These are phyloP conservation scores for Scaptomyza cyrtandrae DNA, from an alignment of 2,888 invertebrate genomes.

Conservation along the genomic window DNA sequence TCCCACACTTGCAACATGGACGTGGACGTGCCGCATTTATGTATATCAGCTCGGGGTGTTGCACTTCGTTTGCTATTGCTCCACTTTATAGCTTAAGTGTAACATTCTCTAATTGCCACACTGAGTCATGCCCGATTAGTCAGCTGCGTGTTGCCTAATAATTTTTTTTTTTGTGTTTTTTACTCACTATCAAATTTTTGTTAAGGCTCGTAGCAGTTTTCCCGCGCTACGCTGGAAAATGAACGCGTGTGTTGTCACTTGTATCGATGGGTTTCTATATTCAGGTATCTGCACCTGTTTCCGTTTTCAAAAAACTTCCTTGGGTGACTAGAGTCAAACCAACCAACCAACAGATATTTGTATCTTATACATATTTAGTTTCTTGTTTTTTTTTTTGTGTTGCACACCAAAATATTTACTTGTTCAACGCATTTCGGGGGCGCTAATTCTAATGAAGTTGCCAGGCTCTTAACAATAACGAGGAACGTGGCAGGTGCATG, in stretches of 20 bases:
- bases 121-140: constrained; percentile 74
- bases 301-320: constrained; percentile 44
- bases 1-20: constrained; percentile 47
- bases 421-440: constrained; percentile 30
- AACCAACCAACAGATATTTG: neutral
- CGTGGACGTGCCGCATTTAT: constrained; percentile 46
- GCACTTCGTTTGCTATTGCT: constrained; percentile 34
- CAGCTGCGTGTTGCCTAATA: constrained; percentile 61
- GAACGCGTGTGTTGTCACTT: constrained; percentile 58
- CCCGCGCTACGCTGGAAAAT: constrained; percentile 41
- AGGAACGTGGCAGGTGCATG: constrained; percentile 66
- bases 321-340: no score
- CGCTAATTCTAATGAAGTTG: constrained; percentile 72
- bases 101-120: constrained; percentile 64
- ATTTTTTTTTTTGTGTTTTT: constrained; percentile 27
- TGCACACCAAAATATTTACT: constrained; percentile 62
- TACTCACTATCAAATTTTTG: constrained; percentile 42
- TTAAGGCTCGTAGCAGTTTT: constrained; percentile 22
- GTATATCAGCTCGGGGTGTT: constrained; percentile 28
- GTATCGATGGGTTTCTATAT: constrained; percentile 34
- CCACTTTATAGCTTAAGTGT: constrained; percentile 43
- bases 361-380: constrained; percentile 5
- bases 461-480: constrained; percentile 19
- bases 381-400: constrained; percentile 10
- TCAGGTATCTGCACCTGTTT: constrained; percentile 62